phyloP scores from a whole-genome alignment of 2,888 invertebrate genomes.

The Megaustenia siamemsis region DNA sequence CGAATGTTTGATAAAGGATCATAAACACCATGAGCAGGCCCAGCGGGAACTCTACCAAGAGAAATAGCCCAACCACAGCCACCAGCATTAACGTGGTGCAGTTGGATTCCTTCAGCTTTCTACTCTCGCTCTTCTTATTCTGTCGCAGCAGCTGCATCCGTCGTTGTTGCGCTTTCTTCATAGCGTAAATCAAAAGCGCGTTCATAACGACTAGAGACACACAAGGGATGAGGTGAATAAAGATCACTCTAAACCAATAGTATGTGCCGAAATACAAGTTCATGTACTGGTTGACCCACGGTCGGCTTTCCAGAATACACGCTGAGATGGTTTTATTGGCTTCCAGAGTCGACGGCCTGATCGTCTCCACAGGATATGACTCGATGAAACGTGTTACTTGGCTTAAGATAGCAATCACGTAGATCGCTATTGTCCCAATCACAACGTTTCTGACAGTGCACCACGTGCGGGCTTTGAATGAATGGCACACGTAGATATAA shows the following conservation, averaged over 20 bases:
- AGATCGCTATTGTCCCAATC: constrained; percentile 89
- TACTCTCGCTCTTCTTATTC: constrained; percentile 82
- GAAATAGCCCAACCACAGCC: constrained; percentile 81
- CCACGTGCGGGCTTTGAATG: constrained; percentile 86
- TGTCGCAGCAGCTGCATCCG: constrained; percentile 88
- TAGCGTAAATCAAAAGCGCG: constrained; percentile 90
- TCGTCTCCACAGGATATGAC: constrained; percentile 83
- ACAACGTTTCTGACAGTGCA: constrained; percentile 90
- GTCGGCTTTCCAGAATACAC: constrained; percentile 62
- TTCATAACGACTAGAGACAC: constrained; percentile 92
- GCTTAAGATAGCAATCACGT: constrained; percentile 88
- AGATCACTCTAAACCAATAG: constrained; percentile 90
- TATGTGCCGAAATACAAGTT: constrained; percentile 89
- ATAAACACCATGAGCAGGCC: constrained; percentile 84
- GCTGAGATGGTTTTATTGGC: constrained; percentile 64
- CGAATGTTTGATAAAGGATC: constrained; percentile 83
- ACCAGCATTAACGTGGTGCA: constrained; percentile 81
- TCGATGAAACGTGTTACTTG: constrained; percentile 92
- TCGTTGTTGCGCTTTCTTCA: constrained; percentile 90
- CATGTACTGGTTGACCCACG: constrained; percentile 67
- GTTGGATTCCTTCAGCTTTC: constrained; percentile 77
- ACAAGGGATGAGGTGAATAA: constrained; percentile 95
- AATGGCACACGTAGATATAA: constrained; percentile 96
- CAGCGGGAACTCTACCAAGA: constrained; percentile 81
- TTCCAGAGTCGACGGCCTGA: constrained; percentile 82